Evolutionary conservation across 2,888 invertebrate species (phyloP), one percentile per base, ranked within the genome.

Genomic region (Unio delphinus): DNA sequence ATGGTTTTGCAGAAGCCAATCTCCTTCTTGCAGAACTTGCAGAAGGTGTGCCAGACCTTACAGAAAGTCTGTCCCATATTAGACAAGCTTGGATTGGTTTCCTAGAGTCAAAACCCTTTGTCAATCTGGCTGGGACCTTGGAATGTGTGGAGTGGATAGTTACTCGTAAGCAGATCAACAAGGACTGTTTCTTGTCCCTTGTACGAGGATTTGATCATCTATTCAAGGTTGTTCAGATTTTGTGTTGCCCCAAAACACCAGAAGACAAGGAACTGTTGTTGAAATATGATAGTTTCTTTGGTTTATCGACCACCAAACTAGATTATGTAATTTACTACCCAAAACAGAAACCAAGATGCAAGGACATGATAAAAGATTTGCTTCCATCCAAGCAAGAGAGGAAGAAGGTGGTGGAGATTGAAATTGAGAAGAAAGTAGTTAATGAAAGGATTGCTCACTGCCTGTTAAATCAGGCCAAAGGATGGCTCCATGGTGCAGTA

Each of bases 71-170:
- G 3, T 58, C 59, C 0, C 58, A 65, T 23, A 66, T 80, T 17
- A 70, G 71, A 26, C 30, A 68, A 23, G 80, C 81, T 18, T 82
- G 73, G 69, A 74, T 68, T 23, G 71, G 69, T 26, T 84, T 82
- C 60, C 15, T 58, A 1, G 69, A 71, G 4, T 69, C 74, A 0
- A 75, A 74, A 57, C 82, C 80, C 55, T 67, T 67, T 26, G 58
- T 70, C 60, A 81, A 81, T 69, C 76, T 72, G 30, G 78, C 77
- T 23, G 83, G 81, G 1, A 70, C 76, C 34, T 59, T 84, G 23
- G 83, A 83, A 54, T 81, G 80, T 65, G 71, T 75, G 60, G 69
- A 80, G 61, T 73, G 76, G 76, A 72, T 81, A 65, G 61, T 78
- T 3, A 55, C 45, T 7, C 17, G 58, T 55, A 4, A 23, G 23